These are phyloP conservation scores for Caenorhabditis sinica DNA, from an alignment of 2,888 invertebrate genomes.

Conservation along the genomic window DNA sequence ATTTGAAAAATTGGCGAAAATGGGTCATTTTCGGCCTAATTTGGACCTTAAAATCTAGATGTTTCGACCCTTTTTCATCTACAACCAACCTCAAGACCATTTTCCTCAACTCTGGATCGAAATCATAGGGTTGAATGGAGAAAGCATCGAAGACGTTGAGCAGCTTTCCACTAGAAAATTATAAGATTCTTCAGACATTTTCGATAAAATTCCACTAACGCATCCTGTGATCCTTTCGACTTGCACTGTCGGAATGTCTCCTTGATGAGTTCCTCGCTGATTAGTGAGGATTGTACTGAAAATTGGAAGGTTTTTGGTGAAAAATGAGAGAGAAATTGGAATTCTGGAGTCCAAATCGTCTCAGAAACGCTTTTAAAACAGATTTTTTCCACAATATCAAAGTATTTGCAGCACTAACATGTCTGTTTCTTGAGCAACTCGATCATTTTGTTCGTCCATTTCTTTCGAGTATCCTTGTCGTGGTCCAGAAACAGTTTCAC, in stretches of 20 bases:
- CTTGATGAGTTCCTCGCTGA: conserved; percentile 56
- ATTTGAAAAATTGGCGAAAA: not conserved
- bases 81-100: conserved; percentile 50
- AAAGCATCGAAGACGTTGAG: conserved; percentile 74
- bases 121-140: conserved; percentile 59
- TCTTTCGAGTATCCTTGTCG: conserved; percentile 68
- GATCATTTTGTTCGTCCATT: conserved; percentile 72
- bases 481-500: conserved; percentile 63
- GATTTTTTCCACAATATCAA: too few species aligned
- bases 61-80: too few species aligned
- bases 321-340: not conserved
- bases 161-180: conserved; percentile 63
- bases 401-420: conserved; percentile 51
- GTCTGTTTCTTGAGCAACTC: conserved; percentile 74
- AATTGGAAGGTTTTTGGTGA: too few species aligned
- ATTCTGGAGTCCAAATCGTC: not conserved
- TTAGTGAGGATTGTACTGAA: conserved; percentile 58
- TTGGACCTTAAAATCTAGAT: too few species aligned
- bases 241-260: conserved; percentile 65
- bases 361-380: too few species aligned
- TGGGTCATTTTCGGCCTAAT: too few species aligned
- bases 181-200: not conserved
- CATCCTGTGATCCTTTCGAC: conserved; percentile 64
- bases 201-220: conserved; percentile 39
- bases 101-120: conserved; percentile 66